Percentiles rank a stretch among this genome's conserved stretches.
phyloP scores from a whole-genome alignment of 2,797 vertebrate species.

The Acipenser ruthenus region DNA sequence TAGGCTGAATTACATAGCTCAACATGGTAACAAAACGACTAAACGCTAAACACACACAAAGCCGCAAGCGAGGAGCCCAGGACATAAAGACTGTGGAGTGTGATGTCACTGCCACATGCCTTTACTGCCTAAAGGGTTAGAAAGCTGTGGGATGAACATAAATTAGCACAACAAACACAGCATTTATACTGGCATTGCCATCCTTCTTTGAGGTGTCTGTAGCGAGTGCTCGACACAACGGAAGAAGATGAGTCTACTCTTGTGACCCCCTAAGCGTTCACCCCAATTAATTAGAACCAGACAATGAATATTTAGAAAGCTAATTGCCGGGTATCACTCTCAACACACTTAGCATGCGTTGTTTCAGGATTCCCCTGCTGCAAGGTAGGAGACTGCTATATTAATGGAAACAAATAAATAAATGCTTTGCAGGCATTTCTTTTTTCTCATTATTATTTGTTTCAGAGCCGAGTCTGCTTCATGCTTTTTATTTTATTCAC shows the following conservation, averaged over 20 bases:
- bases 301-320: slow-evolving; percentile 16
- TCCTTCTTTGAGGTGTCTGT: not conserved
- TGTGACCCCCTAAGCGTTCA: slow-evolving; percentile 6
- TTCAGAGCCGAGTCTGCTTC: too few species aligned
- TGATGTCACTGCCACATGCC: not conserved
- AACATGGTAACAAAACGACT: too few species aligned
- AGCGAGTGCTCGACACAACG: not conserved
- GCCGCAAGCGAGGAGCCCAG: too few species aligned
- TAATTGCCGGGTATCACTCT: slow-evolving; percentile 19
- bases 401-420: too few species aligned
- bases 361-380: slow-evolving; percentile 8
- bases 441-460: too few species aligned
- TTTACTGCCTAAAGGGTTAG: not conserved
- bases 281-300: slow-evolving; percentile 16
- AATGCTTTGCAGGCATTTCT: too few species aligned
- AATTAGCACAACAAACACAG: slow-evolving; percentile 19
- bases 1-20: too few species aligned
- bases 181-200: not conserved
- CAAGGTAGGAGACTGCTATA: not conserved
- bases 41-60: too few species aligned
- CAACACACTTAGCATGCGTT: not conserved
- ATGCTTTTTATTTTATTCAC: too few species aligned
- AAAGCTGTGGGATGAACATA: slow-evolving; percentile 19
- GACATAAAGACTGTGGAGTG: too few species aligned
- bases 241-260: not conserved